Evolutionary conservation across 2,888 invertebrate species (phyloP).

Genomic region (Pyrrhia umbra): DNA sequence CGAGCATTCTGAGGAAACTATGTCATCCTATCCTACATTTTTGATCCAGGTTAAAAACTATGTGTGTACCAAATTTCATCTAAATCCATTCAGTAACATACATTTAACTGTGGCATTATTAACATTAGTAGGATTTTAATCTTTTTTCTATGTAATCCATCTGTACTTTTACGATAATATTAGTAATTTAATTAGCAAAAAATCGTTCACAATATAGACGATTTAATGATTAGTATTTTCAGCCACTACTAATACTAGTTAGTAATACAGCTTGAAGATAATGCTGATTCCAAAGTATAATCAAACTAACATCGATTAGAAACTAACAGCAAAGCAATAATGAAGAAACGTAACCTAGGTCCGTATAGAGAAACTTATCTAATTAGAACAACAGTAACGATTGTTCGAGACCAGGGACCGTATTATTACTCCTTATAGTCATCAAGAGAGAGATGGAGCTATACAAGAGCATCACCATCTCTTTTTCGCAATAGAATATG

Average conservation of each 20-base stretch:
- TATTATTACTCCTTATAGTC: neutral
- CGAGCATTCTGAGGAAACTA: no score
- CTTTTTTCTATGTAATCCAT: no score
- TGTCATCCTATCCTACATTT: no score
- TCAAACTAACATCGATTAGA: slow-evolving; percentile 40
- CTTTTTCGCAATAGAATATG: neutral
- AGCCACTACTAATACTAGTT: neutral
- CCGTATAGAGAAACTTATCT: slow-evolving; percentile 63
- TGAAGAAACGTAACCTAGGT: slow-evolving; percentile 40
- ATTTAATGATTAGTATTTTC: no score
- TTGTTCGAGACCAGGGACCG: slow-evolving; percentile 46
- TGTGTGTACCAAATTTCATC: no score
- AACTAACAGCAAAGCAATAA: slow-evolving; percentile 45
- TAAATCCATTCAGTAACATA: no score
- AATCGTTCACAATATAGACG: no score
- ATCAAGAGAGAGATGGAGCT: neutral
- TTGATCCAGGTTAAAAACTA: no score
- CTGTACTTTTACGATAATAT: no score
- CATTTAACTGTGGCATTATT: no score
- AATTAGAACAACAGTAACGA: slow-evolving; percentile 61
- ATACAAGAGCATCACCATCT: neutral
- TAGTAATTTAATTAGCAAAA: no score
- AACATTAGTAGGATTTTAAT: no score
- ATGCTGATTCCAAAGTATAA: slow-evolving; percentile 16
- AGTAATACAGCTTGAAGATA: slow-evolving; percentile 19